These are phyloP conservation scores for Ophioderma brevispina DNA, from an alignment of 35 echinoderm and acorn worm genomes.

Conservation along the genomic window DNA sequence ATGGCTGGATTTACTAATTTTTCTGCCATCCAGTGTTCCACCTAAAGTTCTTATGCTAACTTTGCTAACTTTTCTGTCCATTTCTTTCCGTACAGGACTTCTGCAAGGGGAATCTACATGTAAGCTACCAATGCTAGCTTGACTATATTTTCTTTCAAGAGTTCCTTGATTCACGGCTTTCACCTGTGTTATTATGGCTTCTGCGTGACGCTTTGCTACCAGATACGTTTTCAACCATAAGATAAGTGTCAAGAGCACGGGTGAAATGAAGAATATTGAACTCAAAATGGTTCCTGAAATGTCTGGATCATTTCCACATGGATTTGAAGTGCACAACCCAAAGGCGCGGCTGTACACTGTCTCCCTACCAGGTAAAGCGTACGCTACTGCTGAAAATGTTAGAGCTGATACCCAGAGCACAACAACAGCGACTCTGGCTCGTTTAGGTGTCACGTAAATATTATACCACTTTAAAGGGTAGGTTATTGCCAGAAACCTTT, in stretches of 20 bases:
- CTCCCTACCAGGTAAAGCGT: not conserved
- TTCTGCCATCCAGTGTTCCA: not conserved
- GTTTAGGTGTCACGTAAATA: not conserved
- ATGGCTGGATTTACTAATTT: not conserved
- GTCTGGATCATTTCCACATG: not conserved
- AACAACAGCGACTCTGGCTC: not conserved
- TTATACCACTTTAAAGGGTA: not conserved
- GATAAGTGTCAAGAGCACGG: not conserved
- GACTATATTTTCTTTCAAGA: slow-evolving; percentile 4
- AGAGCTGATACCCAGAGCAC: not conserved
- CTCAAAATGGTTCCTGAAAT: not conserved
- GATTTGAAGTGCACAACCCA: not conserved
- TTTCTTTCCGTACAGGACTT: not conserved
- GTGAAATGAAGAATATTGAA: not conserved
- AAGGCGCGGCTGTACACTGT: not conserved
- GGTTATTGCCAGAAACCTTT: not conserved
- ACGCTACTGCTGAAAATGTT: not conserved
- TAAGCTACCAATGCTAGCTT: not conserved
- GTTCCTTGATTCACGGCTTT: not conserved
- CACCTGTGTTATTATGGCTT: not conserved
- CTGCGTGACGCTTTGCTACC: not conserved
- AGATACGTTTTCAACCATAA: not conserved
- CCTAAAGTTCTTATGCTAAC: not conserved
- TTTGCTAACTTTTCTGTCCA: not conserved
- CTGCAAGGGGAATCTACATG: not conserved